Conservation (phyloP, 64 coral and sea anemone species). For the Dendronephthya gigantea region DNA sequence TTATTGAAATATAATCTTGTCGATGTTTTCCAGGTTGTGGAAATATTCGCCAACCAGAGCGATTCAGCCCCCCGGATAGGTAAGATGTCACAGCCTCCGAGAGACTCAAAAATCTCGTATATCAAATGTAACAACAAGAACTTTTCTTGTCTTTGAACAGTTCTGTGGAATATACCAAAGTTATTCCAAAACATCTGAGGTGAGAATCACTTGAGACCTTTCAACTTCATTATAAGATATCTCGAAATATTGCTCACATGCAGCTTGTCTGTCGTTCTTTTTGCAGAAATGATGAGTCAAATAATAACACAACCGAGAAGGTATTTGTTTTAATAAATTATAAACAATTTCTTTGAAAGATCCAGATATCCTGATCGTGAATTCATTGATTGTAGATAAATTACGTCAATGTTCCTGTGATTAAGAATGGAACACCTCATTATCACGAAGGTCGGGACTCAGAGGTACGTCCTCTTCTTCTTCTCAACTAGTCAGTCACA, state of each 20-base stretch:
- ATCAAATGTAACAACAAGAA: not conserved
- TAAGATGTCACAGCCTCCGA: not conserved
- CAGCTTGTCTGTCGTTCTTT: too few relatives aligned
- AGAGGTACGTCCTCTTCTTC: not conserved
- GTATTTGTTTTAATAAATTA: not conserved
- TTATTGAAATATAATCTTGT: not conserved
- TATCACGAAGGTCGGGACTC: not conserved
- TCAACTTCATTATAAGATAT: not conserved
- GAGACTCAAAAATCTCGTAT: not conserved
- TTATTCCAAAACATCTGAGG: conserved; percentile 50
- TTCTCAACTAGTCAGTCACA: too few relatives aligned
- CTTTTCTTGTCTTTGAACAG: not conserved
- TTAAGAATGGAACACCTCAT: not conserved
- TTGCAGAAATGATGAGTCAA: not conserved
- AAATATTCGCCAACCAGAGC: not conserved
- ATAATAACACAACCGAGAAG: not conserved
- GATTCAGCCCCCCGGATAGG: not conserved
- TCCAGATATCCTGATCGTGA: not conserved
- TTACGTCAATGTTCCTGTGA: not conserved
- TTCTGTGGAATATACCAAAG: conserved; percentile 22
- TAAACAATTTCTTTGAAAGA: too few relatives aligned
- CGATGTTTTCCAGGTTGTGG: not conserved
- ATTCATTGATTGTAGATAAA: not conserved
- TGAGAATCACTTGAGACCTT: not conserved
- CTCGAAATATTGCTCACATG: too few relatives aligned